phyloP scores from a whole-genome alignment of 2,113 vertebrate species.

The Onychostruthus taczanowskii region DNA sequence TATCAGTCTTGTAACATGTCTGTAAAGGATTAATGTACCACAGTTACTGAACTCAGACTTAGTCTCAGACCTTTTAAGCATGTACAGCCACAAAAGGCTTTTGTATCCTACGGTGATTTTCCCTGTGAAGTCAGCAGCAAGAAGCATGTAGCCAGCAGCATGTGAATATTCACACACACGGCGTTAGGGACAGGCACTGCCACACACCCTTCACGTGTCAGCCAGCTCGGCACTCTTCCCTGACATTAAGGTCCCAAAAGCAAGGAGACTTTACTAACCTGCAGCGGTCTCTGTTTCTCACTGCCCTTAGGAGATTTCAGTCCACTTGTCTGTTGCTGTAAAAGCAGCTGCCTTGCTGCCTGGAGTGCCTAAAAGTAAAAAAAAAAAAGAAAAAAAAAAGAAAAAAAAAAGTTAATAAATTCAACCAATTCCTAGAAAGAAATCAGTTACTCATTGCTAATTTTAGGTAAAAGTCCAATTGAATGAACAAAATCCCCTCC shows the following conservation, averaged over 20 bases:
- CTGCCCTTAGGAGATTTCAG: conserved; percentile 98
- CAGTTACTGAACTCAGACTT: background rate
- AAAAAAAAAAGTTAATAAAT: conserved; percentile 1
- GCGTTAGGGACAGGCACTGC: background rate
- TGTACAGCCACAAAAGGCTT: conserved; percentile 13
- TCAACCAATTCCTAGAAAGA: conserved; percentile 53
- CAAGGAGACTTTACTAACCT: conserved; percentile 82
- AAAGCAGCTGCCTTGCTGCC: conserved; percentile 97
- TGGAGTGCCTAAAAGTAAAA: conserved; percentile 88
- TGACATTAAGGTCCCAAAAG: conserved; percentile 2
- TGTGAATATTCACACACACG: background rate
- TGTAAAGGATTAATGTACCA: background rate
- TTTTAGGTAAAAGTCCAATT: conserved; percentile 2
- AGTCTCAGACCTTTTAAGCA: background rate
- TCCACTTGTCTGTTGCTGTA: conserved; percentile 98
- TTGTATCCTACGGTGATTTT: background rate
- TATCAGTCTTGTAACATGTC: background rate
- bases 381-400: conserved; percentile 1
- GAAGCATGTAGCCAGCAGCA: background rate
- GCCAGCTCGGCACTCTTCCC: background rate
- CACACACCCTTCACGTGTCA: background rate
- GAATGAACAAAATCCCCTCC: conserved; percentile 37
- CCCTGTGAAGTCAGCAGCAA: background rate
- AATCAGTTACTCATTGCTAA: conserved; percentile 12
- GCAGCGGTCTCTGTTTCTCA: conserved; percentile 98